These are phyloP conservation scores for Balearica regulorum DNA, from an alignment of 2,797 vertebrate genomes.

Conservation along the genomic window DNA sequence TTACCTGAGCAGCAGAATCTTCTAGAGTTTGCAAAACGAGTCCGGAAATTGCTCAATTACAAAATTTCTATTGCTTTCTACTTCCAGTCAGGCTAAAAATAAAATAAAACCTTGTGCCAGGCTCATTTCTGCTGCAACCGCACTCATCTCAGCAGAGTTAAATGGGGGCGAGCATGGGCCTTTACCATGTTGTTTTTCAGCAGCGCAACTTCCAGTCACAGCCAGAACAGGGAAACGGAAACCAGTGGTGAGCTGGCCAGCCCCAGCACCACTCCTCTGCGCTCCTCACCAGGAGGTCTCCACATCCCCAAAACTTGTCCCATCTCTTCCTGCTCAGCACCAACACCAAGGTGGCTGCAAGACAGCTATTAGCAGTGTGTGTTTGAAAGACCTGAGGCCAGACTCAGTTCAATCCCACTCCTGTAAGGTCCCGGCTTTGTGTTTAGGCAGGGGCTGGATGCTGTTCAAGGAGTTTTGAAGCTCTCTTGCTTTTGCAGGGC, in stretches of 20 bases:
- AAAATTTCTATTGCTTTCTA: neutral
- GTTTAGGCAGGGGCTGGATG: neutral
- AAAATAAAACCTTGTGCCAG: neutral
- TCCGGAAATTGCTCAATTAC: constrained; percentile 12
- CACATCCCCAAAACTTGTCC: neutral
- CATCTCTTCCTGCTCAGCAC: neutral
- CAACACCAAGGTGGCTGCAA: neutral
- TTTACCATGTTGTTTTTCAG: neutral
- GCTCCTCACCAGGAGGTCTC: neutral
- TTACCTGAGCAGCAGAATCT: constrained; percentile 18
- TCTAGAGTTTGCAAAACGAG: neutral
- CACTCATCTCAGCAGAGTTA: rapidly evolving
- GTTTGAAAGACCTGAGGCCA: neutral
- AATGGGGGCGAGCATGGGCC: neutral
- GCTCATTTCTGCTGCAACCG: neutral
- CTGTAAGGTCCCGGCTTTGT: rapidly evolving
- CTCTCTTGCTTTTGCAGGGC: neutral
- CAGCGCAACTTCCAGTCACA: neutral
- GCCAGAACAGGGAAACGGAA: neutral
- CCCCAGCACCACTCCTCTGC: neutral
- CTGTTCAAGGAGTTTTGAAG: neutral
- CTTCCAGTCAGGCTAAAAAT: constrained; percentile 52
- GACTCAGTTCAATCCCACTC: neutral
- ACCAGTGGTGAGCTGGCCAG: neutral
- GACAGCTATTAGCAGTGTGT: rapidly evolving